Evolutionary conservation across 2,113 vertebrate genomes (phyloP).

Genomic region (Pseudorasbora parva): DNA sequence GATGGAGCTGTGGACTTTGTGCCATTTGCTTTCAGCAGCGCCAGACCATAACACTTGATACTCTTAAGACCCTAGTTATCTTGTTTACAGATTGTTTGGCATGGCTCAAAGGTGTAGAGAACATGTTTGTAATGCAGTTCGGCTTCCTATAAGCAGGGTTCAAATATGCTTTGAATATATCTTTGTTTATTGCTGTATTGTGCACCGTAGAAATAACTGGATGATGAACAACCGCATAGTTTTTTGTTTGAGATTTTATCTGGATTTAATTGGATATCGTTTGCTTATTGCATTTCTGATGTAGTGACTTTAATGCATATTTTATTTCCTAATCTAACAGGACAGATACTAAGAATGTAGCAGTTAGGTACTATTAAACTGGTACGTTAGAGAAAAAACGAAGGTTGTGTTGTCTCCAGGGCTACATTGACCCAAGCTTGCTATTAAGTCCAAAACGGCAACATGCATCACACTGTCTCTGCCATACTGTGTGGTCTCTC

Average conservation of each 20-base stretch:
- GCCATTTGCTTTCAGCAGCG: neutral
- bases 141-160: neutral
- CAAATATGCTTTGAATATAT: slow-evolving; percentile 1
- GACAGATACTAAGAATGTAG: neutral
- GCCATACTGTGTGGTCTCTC: neutral
- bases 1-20: slow-evolving; percentile 32
- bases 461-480: neutral
- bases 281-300: neutral
- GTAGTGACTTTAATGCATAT: neutral
- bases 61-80: neutral
- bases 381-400: neutral
- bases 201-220: neutral
- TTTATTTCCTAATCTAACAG: neutral
- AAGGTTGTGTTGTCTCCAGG: neutral
- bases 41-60: neutral
- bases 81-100: neutral
- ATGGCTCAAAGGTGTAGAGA: neutral
- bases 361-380: slow-evolving; percentile 12
- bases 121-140: neutral
- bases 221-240: neutral
- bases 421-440: neutral
- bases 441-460: neutral
- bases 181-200: neutral
- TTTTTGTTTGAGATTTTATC: neutral
- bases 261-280: neutral